Percentiles rank a stretch among this genome's conserved stretches.
These are phyloP conservation scores for Anoplophora glabripennis DNA, from an alignment of 1,140 invertebrate species.

Conservation along the genomic window DNA sequence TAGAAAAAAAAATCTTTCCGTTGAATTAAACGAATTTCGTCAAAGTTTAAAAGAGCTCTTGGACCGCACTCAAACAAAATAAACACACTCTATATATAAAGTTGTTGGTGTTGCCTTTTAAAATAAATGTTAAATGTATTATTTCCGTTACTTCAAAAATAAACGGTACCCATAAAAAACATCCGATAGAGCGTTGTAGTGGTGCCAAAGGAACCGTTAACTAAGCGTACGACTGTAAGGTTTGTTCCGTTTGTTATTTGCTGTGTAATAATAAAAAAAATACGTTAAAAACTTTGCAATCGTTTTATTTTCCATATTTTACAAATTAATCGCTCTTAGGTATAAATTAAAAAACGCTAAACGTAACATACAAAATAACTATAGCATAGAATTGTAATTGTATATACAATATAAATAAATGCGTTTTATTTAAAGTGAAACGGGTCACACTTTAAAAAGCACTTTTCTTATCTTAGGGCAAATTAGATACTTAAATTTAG, in stretches of 20 bases:
- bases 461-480: neutral
- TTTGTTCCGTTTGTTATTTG: slow-evolving; percentile 17
- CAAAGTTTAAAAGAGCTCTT: neutral
- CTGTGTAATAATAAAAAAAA: slow-evolving; percentile 21
- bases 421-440: neutral
- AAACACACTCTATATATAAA: too few species aligned
- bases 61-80: neutral
- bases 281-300: neutral
- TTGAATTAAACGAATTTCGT: too few species aligned
- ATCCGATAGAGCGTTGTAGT: too few species aligned
- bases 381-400: neutral
- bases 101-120: too few species aligned
- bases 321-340: slow-evolving; percentile 8
- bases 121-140: too few species aligned
- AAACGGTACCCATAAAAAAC: too few species aligned
- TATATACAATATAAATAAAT: slow-evolving; percentile 11
- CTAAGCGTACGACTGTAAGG: slow-evolving; percentile 5
- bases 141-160: too few species aligned
- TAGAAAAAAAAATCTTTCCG: too few species aligned
- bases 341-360: slow-evolving; percentile 11
- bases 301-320: slow-evolving; percentile 10
- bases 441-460: neutral
- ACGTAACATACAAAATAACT: neutral
- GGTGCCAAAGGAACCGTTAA: too few species aligned
- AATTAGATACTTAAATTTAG: slow-evolving; percentile 2